Conservation (phyloP, 2,797 vertebrate species). For the Trachops cirrhosus region DNA sequence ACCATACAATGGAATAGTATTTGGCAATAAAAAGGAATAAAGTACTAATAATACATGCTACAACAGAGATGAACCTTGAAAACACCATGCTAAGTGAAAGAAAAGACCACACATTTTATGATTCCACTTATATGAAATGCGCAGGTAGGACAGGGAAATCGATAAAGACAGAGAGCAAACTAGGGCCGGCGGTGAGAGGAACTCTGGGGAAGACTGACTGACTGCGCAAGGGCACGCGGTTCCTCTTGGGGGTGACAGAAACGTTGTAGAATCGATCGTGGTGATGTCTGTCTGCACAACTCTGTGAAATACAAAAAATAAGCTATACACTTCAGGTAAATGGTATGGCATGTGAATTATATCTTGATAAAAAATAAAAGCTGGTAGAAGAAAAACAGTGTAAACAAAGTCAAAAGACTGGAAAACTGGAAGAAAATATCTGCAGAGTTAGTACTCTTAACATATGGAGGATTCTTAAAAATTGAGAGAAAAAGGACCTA, state of each 20-base stretch:
- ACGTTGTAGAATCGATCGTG: background rate
- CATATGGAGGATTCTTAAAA: background rate
- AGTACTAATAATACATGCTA: background rate
- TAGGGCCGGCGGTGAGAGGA: background rate
- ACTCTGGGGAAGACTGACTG: background rate
- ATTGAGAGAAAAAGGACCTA: background rate
- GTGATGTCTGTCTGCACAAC: background rate
- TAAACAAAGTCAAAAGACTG: background rate
- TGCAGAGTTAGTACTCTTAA: background rate
- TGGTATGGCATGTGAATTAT: background rate
- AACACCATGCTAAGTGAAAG: background rate
- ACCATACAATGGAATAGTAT: background rate
- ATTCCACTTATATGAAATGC: background rate
- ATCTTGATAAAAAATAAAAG: background rate
- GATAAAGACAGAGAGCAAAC: background rate
- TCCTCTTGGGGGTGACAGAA: background rate
- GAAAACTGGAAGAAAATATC: constrained; percentile 5
- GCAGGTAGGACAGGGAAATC: background rate
- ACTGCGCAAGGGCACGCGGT: background rate
- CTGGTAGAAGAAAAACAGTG: background rate
- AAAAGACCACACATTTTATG: background rate
- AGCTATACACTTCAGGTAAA: background rate
- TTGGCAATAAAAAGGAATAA: background rate
- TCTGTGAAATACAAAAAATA: background rate
- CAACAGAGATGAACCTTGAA: background rate